These are phyloP conservation scores for Cyprinus carpio DNA, from an alignment of 2,113 vertebrate species.

Conservation along the genomic window DNA sequence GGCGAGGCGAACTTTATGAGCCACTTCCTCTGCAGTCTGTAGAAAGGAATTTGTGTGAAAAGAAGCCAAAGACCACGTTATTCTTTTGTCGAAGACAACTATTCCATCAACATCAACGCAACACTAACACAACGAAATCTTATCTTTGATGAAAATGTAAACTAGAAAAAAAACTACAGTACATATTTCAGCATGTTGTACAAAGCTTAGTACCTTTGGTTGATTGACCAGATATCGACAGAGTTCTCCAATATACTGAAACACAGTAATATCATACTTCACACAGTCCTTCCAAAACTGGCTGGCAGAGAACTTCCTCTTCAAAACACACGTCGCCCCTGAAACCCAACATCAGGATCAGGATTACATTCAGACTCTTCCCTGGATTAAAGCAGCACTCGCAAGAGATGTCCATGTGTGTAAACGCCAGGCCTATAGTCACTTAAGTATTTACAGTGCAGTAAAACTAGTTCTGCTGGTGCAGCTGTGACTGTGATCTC, in stretches of 20 bases:
- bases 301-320: conserved; percentile 90
- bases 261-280: conserved; percentile 84
- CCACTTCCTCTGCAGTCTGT: conserved; percentile 70
- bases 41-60: background rate
- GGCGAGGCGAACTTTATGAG: conserved; percentile 77
- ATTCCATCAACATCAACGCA: background rate
- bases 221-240: conserved; percentile 90
- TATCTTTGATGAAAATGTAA: background rate
- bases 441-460: too few relatives aligned
- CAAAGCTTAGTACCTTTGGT: conserved; percentile 74
- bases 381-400: too few relatives aligned
- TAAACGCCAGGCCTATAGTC: too few relatives aligned
- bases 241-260: conserved; percentile 93
- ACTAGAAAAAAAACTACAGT: background rate
- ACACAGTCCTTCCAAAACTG: conserved; percentile 92
- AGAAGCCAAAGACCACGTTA: too few relatives aligned
- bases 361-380: background rate
- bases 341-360: conserved; percentile 5
- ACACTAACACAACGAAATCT: background rate
- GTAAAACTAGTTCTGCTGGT: too few relatives aligned
- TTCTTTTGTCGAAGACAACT: too few relatives aligned
- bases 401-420: too few relatives aligned
- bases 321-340: conserved; percentile 92
- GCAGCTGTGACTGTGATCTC: too few relatives aligned
- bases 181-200: too few relatives aligned